A percentile compares a stretch with the other conserved stretches of the same genome.
phyloP scores from a whole-genome alignment of 2,113 vertebrate species.

The Motacilla alba region DNA sequence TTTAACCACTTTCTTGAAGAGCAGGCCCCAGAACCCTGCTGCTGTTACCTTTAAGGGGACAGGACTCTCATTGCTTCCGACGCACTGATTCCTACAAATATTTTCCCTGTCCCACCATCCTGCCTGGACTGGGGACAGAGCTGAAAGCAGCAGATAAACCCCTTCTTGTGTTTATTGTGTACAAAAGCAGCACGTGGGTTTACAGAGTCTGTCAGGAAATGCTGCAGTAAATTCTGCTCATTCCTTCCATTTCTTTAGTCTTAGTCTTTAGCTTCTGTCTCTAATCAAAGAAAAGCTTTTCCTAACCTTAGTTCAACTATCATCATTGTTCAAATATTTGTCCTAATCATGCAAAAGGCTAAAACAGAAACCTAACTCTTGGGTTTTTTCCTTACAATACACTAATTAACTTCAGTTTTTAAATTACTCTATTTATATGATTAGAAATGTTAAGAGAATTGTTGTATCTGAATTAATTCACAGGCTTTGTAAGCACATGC shows the following conservation, averaged over 20 bases:
- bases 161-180: not conserved
- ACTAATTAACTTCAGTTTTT: slow-evolving; percentile 21
- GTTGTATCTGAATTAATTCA: not conserved
- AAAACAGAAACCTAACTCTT: slow-evolving; percentile 15
- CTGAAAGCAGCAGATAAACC: not conserved
- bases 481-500: not conserved
- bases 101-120: not conserved
- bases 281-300: not conserved
- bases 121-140: not conserved
- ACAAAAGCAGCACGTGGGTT: not conserved
- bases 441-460: slow-evolving; percentile 39
- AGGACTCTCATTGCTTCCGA: not conserved
- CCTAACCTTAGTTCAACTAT: not conserved
- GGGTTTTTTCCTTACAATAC: slow-evolving; percentile 11
- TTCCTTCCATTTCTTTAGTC: not conserved
- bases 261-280: not conserved
- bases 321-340: slow-evolving; percentile 6
- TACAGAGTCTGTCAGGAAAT: not conserved
- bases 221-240: not conserved
- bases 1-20: not conserved
- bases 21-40: not conserved
- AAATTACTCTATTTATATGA: slow-evolving; percentile 23
- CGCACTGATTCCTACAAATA: not conserved
- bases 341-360: not conserved
- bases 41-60: not conserved